Evolutionary conservation across 2,113 vertebrate genomes (phyloP), one percentile per base, ranked within the genome.

Genomic region (Xerus inauris): DNA sequence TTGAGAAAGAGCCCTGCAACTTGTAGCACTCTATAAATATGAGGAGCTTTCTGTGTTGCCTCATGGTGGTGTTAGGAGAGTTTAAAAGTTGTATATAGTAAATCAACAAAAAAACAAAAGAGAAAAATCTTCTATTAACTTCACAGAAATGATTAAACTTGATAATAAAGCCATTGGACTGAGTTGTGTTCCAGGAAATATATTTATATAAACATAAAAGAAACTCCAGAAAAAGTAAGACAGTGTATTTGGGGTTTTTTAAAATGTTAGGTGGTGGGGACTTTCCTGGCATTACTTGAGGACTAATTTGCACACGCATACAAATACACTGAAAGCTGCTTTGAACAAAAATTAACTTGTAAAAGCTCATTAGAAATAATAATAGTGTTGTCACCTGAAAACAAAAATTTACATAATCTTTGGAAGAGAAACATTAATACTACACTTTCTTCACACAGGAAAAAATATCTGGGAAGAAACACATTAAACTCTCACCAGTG

Each of bases 211-310:
- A 94, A 97, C 64, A 84, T 86, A 0, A 90, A 96, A 94, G 54
- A 97, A 95, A 42, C 38, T 94, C 84, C 49, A 95, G 92, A 92
- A 45, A 96, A 97, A 95, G 67, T 57, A 96, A 95, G 90, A 94
- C 65, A 81, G 16, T 81, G 96, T 54, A n/a, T 64, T 72, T 59
- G 81, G 85, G 75, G 73, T 24, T 82, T 95, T 94, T 94, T 35
- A 81, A 88, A 87, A 91, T 83, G 92, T 87, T 72, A 22, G 87
- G 64, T 69, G 79, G 47, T 71, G 26, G 96, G 97, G 95, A 98
- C 98, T 98, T 98, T 94, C 96, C 97, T 96, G 57, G 42, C 12
- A 30, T 96, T 97, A 98, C 96, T 94, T 80, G 82, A 96, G 94
- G 94, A 91, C 95, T 67, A 91, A 62, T 87, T 96, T 10, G 38